phyloP scores from a whole-genome alignment of 1,140 invertebrate genomes.

The Palaemon carinicauda region DNA sequence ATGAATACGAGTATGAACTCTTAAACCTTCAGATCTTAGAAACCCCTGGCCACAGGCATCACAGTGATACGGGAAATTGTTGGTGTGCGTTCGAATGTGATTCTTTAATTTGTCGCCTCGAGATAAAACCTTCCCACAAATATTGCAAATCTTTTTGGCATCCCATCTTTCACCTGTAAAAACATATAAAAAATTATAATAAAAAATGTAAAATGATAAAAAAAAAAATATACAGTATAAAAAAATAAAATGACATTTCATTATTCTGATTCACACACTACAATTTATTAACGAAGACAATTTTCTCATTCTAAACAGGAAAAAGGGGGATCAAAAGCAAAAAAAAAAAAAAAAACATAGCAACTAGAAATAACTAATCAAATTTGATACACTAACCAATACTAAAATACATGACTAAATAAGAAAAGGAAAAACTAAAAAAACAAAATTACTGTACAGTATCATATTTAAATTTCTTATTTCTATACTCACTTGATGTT shows the following conservation, averaged over 20 bases:
- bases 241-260: neutral
- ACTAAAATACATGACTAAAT: neutral
- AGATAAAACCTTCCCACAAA: slow-evolving; percentile 49
- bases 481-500: too few species aligned
- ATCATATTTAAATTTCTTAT: too few species aligned
- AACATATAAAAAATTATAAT: too few species aligned
- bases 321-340: neutral
- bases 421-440: neutral
- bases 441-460: too few species aligned
- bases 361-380: too few species aligned
- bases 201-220: neutral
- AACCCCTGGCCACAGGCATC: slow-evolving; percentile 45
- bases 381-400: too few species aligned
- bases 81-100: slow-evolving; percentile 48
- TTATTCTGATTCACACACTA: neutral
- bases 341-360: too few species aligned
- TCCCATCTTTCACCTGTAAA: slow-evolving; percentile 48
- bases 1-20: slow-evolving; percentile 38
- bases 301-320: neutral
- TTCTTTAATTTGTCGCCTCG: slow-evolving; percentile 51
- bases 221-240: too few species aligned
- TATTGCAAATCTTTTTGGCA: slow-evolving; percentile 44
- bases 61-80: slow-evolving; percentile 47
- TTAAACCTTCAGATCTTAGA: slow-evolving; percentile 38
- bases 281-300: neutral